Base-by-base conservation (phyloP, 2,113 vertebrate species). In the Morphnarchus princeps region DNA sequence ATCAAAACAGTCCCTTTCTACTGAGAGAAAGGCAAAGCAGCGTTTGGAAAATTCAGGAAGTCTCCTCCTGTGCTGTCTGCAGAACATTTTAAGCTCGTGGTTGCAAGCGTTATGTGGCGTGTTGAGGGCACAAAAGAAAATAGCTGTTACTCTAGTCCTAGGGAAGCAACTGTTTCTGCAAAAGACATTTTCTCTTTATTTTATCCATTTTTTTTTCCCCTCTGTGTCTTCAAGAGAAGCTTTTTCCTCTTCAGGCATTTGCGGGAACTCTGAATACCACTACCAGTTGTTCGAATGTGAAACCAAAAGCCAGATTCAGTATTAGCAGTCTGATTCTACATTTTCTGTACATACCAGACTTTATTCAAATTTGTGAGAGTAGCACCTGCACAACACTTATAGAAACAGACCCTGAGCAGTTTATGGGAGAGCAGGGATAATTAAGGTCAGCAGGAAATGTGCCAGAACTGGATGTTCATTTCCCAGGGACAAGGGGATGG, bases 381-480 rank as follows among this genome's bases (percentile, higher is more conserved):
- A 87, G 57, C 86, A 97, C 92, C 94, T 95, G 89, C 92, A 92
- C 57, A 24, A 11, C 72, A 21, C 50, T 83, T 62, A 38, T 0
- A 87, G 57, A 89, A 94, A 74, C 47, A 89, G 81, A 26, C 58
- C 29, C 67, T 61, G 49, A 82, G 73, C 49, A 65, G 69, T 95
- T 82, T 58, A 32, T 84, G 73, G 70, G 91, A 94, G 71, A 95
- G 54, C 49, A 77, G 72, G 89, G 89, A 86, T 97, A 90, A 93
- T 85, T 95, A 89, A 97, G 87, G 87, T 58, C 84, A 42, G 70
- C 87, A 89, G 94, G 91, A 97, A 95, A 80, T 54, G 21, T 87
- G 70, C 95, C 93, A 95, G 93, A 95, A 95, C 94, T 95, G 70
- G 66, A 91, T 94, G 94, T 96, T 91, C 32, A 0, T 95, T 97